phyloP scores from a whole-genome alignment of 2,888 invertebrate genomes.

The Barypeithes pellucidus region DNA sequence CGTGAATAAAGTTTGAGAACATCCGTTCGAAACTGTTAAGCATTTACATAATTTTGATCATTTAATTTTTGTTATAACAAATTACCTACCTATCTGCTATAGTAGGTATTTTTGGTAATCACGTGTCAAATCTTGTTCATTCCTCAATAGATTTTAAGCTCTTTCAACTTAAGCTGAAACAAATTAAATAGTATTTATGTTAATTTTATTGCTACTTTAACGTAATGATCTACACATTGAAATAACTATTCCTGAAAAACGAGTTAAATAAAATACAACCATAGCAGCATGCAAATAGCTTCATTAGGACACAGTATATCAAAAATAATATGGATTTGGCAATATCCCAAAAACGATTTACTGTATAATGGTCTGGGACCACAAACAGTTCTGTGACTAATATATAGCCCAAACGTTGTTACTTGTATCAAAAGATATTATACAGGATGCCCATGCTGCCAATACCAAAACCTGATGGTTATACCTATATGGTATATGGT shows the following conservation, averaged over 20 bases:
- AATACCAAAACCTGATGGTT: no score
- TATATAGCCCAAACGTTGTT: slow-evolving; percentile 40
- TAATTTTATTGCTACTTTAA: slow-evolving; percentile 43
- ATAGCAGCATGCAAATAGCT: slow-evolving; percentile 49
- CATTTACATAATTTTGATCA: no score
- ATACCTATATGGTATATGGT: no score
- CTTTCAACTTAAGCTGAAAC: neutral
- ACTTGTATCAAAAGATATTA: no score
- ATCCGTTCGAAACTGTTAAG: no score
- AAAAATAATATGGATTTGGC: slow-evolving; percentile 57
- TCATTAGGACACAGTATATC: slow-evolving; percentile 56
- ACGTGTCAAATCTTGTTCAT: neutral
- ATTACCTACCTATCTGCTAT: no score
- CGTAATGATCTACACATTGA: slow-evolving; percentile 22
- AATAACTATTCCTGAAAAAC: slow-evolving; percentile 31
- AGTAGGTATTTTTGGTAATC: neutral
- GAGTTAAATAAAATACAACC: slow-evolving; percentile 38
- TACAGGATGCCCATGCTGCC: no score
- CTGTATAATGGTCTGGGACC: slow-evolving; percentile 59
- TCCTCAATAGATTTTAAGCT: neutral
- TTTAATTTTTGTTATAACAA: no score
- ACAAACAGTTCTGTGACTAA: slow-evolving; percentile 59
- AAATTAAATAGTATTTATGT: slow-evolving; percentile 7
- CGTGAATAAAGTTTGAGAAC: no score
- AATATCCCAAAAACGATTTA: slow-evolving; percentile 57